Base-by-base conservation (phyloP, 1,140 invertebrate genomes). In the Brachionus sp. region DNA sequence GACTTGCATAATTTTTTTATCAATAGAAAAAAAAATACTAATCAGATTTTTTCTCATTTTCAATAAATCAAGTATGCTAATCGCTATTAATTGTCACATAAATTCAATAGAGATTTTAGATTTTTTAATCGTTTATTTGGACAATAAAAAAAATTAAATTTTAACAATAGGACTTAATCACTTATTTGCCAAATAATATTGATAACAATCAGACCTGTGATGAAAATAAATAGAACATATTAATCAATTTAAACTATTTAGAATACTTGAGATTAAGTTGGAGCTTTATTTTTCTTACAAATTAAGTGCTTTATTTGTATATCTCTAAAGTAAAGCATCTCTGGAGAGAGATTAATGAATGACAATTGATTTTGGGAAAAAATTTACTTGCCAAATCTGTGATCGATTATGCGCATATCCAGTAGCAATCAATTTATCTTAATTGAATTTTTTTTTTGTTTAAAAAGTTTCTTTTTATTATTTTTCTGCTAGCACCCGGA, bases 91-190 rank as follows among this genome's bases (percentile, higher is more conserved):
- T 57, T 57, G 50, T 57, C 50, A 57, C 50, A 57, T 57, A 70
- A 70, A 37, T 70, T 70, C 66, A 70, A 70, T 70, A 37, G 66
- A 70, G 66, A 70, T 70, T 70, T 70, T 66, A 66, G 66, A 70
- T 70, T 70, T 68, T 29, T 29, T 68, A 68, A 68, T 33, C 64
- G 25, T n/a, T 68, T 33, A n/a, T 68, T 68, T 33, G 23, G 25
- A n/a, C n/a, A 37, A 16, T 37, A 39, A 70, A 70, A 70, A n/a
- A 29, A 46, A 46, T 33, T 33, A 66, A 33, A 66, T 33, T 66
- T 66, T 66, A 66, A 70, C 66, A 70, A 70, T 70, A 16, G 66
- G 16, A 39, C 35, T 39, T 70, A 70, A 70, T 70, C 66, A 70
- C 66, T 70, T 70, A 37, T 39, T 39, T 39, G 16, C 33, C 6